Percentiles rank a stretch among this genome's conserved stretches.
Evolutionary conservation across 2,888 invertebrate species (phyloP).

Genomic region (Oscheius sp.): DNA sequence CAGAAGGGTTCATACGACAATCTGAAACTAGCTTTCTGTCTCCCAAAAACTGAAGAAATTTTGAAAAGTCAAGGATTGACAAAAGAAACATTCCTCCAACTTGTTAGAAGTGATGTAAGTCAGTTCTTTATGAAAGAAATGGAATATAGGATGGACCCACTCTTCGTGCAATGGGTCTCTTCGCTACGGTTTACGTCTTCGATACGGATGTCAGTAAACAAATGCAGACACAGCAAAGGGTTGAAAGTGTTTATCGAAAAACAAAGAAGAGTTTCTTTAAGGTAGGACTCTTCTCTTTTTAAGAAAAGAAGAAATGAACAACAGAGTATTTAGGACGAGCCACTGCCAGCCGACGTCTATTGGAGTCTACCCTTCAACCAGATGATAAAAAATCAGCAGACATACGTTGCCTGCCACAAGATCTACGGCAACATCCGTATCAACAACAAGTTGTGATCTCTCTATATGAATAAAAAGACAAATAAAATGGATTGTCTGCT

Average conservation of each 20-base stretch:
- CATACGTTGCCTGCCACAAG: constrained; percentile 68
- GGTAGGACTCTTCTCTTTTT: constrained; percentile 20
- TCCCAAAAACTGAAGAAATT: constrained; percentile 67
- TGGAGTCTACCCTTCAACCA: constrained; percentile 68
- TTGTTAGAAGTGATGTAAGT: constrained; percentile 63
- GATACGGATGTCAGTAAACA: constrained; percentile 65
- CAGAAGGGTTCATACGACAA: constrained; percentile 66
- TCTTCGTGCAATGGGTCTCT: constrained; percentile 65
- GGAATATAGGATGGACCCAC: constrained; percentile 53
- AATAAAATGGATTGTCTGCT: constrained; percentile 25
- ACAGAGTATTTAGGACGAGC: constrained; percentile 53
- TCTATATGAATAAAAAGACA: background rate
- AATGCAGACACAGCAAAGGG: constrained; percentile 63
- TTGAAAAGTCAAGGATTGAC: constrained; percentile 64
- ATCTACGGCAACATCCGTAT: constrained; percentile 68
- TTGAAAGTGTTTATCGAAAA: constrained; percentile 65
- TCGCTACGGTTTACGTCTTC: constrained; percentile 68
- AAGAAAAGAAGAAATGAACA: no score
- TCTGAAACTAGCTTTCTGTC: constrained; percentile 65
- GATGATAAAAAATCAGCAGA: constrained; percentile 64
- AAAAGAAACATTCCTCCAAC: constrained; percentile 62
- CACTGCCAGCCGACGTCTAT: constrained; percentile 68
- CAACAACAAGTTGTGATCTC: constrained; percentile 24
- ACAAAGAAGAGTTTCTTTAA: constrained; percentile 62
- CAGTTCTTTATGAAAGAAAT: background rate